Conservation (phyloP, 2,888 invertebrate genomes). For the Philaethria dido region DNA sequence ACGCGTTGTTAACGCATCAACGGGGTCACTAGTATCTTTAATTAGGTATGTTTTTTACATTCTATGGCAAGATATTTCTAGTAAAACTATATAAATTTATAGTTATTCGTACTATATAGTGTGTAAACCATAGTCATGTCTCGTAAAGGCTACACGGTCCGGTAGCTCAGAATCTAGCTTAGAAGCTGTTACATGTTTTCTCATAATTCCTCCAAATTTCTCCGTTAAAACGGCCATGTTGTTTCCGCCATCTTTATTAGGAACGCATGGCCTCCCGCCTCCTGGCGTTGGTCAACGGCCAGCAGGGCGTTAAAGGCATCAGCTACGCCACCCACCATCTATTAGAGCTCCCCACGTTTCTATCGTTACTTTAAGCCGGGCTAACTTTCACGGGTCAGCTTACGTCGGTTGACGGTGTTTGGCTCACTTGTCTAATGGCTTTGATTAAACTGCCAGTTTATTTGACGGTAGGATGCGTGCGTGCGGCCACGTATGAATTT, state of each 20-base stretch:
- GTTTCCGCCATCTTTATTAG: constrained; percentile 80
- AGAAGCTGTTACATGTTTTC: constrained; percentile 49
- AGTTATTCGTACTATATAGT: background rate
- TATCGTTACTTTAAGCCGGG: constrained; percentile 47
- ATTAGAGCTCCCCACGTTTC: constrained; percentile 59
- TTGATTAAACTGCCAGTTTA: constrained; percentile 84
- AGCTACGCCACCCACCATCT: constrained; percentile 71
- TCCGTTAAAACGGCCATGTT: constrained; percentile 70
- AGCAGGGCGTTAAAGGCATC: constrained; percentile 83
- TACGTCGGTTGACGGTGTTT: constrained; percentile 68
- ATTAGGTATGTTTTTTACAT: too few relatives aligned
- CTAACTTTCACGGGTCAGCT: constrained; percentile 61
- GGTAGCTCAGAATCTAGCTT: constrained; percentile 45
- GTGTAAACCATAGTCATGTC: constrained; percentile 15
- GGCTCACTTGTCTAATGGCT: constrained; percentile 83
- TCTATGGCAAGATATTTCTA: too few relatives aligned
- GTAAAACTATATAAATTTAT: constrained; percentile 10
- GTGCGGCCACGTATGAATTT: constrained; percentile 81
- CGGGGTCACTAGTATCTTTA: too few relatives aligned
- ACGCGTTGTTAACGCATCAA: too few relatives aligned
- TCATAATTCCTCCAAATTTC: constrained; percentile 59
- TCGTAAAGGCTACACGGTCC: constrained; percentile 26
- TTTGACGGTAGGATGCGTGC: constrained; percentile 81
- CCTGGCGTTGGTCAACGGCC: constrained; percentile 81
- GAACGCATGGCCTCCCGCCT: constrained; percentile 80